Base-by-base conservation (phyloP, 1,140 invertebrate genomes). In the Odontomachus brunneus region DNA sequence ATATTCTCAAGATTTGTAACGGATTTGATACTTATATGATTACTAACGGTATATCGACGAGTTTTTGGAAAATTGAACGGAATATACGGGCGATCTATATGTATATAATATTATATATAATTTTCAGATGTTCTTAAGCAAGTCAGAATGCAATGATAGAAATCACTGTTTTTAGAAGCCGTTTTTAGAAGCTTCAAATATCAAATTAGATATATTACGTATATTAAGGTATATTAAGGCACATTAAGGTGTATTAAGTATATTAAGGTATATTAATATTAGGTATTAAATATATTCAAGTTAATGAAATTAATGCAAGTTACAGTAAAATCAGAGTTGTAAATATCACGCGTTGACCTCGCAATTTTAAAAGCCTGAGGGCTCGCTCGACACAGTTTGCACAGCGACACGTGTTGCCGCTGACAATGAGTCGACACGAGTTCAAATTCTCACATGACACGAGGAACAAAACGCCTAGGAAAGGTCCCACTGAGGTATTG, bases 21-120 rank as follows among this genome's bases (percentile, higher is more conserved):
- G 51, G 29, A 67, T 78, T 67, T 67, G 29, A 69, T 80, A 48
- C 22, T 38, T 80, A 71, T 80, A 69, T 51, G 65, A 69, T 71
- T 80, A 69, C 24, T 17, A 67, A 55, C 3, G 33, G n/a, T 29
- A 71, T 22, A 66, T 67, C 15, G n/a, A 71, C 17, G 33, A 26
- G 51, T 14, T 80, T 0, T 71, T 12, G 14, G 3, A 80, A 53
- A 33, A 80, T 80, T 80, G 55, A 33, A 7, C 9, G 33, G 14
- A 78, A 69, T 78, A 69, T n/a, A 44, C 49, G 2, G 22, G 19
- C 22, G 49, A 33, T 7, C 22, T 11, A 44, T 66, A 66, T 33
- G 55, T 55, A 53, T 22, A 67, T 1, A 51, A 44, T 44, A 55
- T n/a, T 33, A 24, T 53, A 55, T 33, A 9, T 51, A 19, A 75